Evolutionary conservation across 2,888 invertebrate species (phyloP), one percentile per base, ranked within the genome.

Genomic region (Amaurobius ferox): DNA sequence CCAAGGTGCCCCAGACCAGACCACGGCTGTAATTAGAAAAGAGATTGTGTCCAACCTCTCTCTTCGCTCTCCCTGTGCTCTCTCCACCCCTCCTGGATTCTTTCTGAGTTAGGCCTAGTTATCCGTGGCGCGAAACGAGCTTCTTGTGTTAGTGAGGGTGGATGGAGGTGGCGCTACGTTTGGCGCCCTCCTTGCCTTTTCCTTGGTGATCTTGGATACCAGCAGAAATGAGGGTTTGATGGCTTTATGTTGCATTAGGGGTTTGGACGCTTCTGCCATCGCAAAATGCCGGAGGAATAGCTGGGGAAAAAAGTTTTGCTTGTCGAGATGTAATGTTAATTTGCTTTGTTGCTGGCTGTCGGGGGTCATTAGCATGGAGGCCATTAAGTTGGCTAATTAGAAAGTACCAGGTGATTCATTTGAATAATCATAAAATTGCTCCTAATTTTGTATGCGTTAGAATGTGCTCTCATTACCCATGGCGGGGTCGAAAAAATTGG

Each of bases 11-110:
- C 68, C 68, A 40, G 73, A 67, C 79, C 68, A 79, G 79, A 79
- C 86, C 86, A 48, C 79, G 73, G 76, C 86, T 76, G 86, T 86
- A 86, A 86, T 86, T 86, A 86, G 86, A 86, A 79, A 86, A 79
- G 86, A 79, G 86, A 79, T 86, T 86, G 86, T 86, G 86, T 85
- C 83, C 83, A 61, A 77, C 76, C 83, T 70, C 76, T 66, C 76
- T 73, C 62, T 73, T 39, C 30, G 6, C 16, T 7, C 6, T 28
- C 40, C n/a, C 68, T 32, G 11, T n/a, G 19, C 19, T 16, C 23
- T 39, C 39, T 28, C 6, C 26, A 7, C 40, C 32, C 40, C 68
- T 32, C 35, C 32, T 32, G 23, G 32, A 2, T 40, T 48, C 68
- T 40, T 29, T 66, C 70, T 40, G 44, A 83, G 81, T 83, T 83